A percentile compares a stretch with the other conserved stretches of the same genome.
These are phyloP conservation scores for Nasonia oneida DNA, from an alignment of 2,888 invertebrate species.

Conservation along the genomic window DNA sequence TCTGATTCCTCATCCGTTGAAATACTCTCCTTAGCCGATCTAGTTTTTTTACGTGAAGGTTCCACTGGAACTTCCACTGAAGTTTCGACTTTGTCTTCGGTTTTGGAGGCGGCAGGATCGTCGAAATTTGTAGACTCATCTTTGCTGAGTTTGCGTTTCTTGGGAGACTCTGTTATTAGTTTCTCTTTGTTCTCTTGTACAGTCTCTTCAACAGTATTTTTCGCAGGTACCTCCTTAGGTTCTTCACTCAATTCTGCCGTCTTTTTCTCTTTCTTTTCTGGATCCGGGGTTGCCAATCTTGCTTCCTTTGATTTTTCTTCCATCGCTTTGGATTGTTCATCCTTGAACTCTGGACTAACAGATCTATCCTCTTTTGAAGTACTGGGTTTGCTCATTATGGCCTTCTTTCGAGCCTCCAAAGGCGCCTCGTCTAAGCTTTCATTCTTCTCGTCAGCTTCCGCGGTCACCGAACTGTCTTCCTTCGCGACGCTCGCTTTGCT, in stretches of 20 bases:
- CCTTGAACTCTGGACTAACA: background rate
- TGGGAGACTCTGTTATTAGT: background rate
- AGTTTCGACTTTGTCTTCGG: background rate
- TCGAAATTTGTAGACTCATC: background rate
- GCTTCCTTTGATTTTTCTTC: background rate
- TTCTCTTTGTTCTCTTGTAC: background rate
- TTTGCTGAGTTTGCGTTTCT: background rate
- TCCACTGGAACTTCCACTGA: background rate
- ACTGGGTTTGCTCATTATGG: background rate
- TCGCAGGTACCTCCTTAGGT: background rate
- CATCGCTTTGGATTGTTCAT: background rate
- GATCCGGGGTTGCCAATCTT: background rate
- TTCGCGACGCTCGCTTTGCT: conserved; percentile 2
- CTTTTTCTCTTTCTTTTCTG: background rate
- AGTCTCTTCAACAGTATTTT: background rate
- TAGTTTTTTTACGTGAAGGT: background rate
- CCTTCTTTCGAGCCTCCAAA: background rate
- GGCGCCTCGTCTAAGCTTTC: background rate
- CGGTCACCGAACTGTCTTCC: background rate
- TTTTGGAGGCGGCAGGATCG: background rate
- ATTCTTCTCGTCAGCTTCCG: background rate
- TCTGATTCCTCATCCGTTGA: background rate
- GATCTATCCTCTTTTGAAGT: background rate
- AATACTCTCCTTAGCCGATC: background rate
- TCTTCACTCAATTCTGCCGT: background rate